phyloP scores from a whole-genome alignment of 2,888 invertebrate species.

The Caenorhabditis plicata region DNA sequence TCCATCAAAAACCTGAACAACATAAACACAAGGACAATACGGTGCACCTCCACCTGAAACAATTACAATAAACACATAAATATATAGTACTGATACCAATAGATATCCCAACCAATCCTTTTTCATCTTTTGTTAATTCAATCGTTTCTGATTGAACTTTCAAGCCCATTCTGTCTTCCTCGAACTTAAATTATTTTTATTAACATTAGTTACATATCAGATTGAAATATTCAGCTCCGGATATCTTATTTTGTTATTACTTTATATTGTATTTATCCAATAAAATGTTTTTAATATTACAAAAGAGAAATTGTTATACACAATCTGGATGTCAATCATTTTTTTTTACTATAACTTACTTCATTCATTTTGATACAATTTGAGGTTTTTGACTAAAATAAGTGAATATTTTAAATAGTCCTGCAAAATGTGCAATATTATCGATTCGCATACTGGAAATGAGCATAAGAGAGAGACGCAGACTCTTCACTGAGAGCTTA shows the following conservation, averaged over 20 bases:
- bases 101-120: slow-evolving; percentile 90
- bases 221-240: too few species aligned
- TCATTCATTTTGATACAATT: too few species aligned
- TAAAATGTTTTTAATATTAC: too few species aligned
- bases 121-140: slow-evolving; percentile 84
- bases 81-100: slow-evolving; percentile 73
- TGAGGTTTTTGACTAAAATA: too few species aligned
- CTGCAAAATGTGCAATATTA: too few species aligned
- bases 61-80: not conserved
- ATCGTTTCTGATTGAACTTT: slow-evolving; percentile 67
- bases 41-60: slow-evolving; percentile 84
- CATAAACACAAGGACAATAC: slow-evolving; percentile 92
- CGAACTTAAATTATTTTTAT: slow-evolving; percentile 13
- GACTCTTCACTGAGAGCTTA: not conserved
- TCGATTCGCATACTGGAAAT: not conserved
- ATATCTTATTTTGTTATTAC: too few species aligned
- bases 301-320: too few species aligned
- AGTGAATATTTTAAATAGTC: too few species aligned
- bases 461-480: not conserved
- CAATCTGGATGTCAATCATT: too few species aligned
- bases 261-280: too few species aligned
- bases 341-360: too few species aligned
- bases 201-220: not conserved
- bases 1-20: slow-evolving; percentile 93
- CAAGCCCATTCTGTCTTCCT: slow-evolving; percentile 50